phyloP scores from a whole-genome alignment of 2,888 invertebrate species.

The Esperia sulphurella region DNA sequence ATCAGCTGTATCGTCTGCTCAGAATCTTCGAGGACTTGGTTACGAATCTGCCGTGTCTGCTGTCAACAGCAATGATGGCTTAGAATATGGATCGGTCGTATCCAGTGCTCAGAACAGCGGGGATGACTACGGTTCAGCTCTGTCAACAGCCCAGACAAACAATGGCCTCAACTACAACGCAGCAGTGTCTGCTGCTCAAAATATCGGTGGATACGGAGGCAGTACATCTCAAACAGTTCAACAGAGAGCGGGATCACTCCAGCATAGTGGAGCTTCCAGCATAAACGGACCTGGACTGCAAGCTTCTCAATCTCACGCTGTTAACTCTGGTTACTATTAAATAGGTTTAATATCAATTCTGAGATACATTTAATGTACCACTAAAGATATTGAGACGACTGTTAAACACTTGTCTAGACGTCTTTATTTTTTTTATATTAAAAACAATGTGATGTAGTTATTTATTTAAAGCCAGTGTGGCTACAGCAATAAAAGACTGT shows the following conservation, averaged over 20 bases:
- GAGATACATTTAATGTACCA: constrained; percentile 5
- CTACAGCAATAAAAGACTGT: constrained; percentile 37
- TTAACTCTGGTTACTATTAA: constrained; percentile 55
- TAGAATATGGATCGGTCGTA: constrained; percentile 40
- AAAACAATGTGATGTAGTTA: constrained; percentile 9
- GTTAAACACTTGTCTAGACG: constrained; percentile 49
- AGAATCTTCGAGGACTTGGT: constrained; percentile 28
- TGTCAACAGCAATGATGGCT: constrained; percentile 23
- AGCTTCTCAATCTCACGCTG: constrained; percentile 51
- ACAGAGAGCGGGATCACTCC: constrained; percentile 37
- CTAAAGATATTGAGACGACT: constrained; percentile 56
- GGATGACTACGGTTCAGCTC: constrained; percentile 33
- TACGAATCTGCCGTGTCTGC: constrained; percentile 30
- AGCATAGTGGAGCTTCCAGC: constrained; percentile 52
- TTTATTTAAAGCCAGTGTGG: background rate
- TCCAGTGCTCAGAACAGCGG: constrained; percentile 37
- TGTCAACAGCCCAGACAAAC: constrained; percentile 36
- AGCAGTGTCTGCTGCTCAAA: constrained; percentile 51
- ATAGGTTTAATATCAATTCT: background rate
- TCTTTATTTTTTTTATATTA: constrained; percentile 36
- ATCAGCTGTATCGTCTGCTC: constrained; percentile 33
- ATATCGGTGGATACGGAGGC: constrained; percentile 37
- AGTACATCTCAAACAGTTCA: constrained; percentile 52
- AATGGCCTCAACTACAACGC: constrained; percentile 29
- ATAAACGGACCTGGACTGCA: constrained; percentile 53